Base-by-base conservation (phyloP, 2,888 invertebrate species). In the Coleophora deauratella region DNA sequence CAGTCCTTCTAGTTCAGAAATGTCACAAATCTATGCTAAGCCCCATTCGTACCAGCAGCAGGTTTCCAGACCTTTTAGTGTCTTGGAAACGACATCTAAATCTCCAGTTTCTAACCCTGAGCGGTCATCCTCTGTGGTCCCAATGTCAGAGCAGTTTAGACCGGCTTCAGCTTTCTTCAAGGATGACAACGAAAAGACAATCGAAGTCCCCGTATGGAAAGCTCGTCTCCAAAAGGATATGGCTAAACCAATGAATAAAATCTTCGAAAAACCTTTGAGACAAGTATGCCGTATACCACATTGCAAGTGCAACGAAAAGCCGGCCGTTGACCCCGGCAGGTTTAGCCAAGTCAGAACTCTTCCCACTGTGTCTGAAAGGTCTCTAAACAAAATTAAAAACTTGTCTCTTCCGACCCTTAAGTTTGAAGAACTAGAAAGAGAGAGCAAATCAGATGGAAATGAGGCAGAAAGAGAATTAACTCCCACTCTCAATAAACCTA, bases 391-490 rank as follows among this genome's bases (percentile, higher is more conserved):
- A 55, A 60, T 66, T 31, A 79, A 71, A 46, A 84, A 85, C 49
- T 60, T 85, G 14, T 85, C 85, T 31, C 56, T 85, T n/a, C 85
- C 85, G 0, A 79, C 82, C 38, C 57, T 85, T 3, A 85, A 84
- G 41, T 62, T 84, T 12, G 79, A 81, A 34, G 84, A 80, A 40
- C 52, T 69, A 38, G 72, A 69, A 27, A 66, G 62, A 44, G 69
- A 62, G 10, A 66, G 65, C 30, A 66, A 62, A 41, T 52, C 52
- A 34, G 71, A 69, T 39, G 61, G 62, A 40, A 49, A 64, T 3
- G 70, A 73, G 45, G 79, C 77, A 9, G 84, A 81, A 51, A 73
- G 69, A 50, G 82, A 82, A 41, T 45, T 57, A 8, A 55, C 59
- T 30, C 53, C 64, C 31, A 51, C 55, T 14, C 45, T 69, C 13